phyloP scores from a whole-genome alignment of 1,140 invertebrate species.

The Diabrotica undecimpunctata region DNA sequence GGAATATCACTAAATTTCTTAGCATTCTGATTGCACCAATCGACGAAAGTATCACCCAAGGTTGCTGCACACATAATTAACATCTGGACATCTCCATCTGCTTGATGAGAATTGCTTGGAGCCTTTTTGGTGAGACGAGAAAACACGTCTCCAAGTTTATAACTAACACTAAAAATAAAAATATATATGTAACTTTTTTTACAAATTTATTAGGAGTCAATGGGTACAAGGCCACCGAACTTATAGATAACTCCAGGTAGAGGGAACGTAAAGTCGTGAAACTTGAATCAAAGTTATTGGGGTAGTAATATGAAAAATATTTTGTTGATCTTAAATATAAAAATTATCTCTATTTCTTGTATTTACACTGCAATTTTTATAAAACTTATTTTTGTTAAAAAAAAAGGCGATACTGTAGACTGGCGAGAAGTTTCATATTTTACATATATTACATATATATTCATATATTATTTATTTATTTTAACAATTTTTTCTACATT shows the following conservation, averaged over 20 bases:
- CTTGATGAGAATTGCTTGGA: conserved; percentile 51
- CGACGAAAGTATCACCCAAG: conserved; percentile 53
- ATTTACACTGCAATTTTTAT: no score
- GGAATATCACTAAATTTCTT: conserved; percentile 38
- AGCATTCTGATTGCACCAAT: conserved; percentile 54
- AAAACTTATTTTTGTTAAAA: no score
- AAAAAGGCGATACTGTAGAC: no score
- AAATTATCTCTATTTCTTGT: no score
- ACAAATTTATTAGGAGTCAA: background rate
- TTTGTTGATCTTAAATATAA: no score
- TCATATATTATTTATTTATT: no score
- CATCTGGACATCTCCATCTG: conserved; percentile 59
- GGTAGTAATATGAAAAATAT: no score
- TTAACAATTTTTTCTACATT: no score
- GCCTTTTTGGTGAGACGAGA: conserved; percentile 49
- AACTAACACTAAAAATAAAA: conserved; percentile 40
- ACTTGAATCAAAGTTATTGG: no score
- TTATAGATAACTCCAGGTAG: background rate
- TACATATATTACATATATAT: no score
- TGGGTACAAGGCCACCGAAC: background rate
- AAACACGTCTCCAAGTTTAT: conserved; percentile 54
- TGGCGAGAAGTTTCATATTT: no score
- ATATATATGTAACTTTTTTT: no score
- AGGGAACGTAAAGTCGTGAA: background rate
- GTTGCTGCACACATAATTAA: conserved; percentile 54